These are phyloP conservation scores for Pectinophora gossypiella DNA, from an alignment of 1,140 invertebrate species.

Conservation along the genomic window DNA sequence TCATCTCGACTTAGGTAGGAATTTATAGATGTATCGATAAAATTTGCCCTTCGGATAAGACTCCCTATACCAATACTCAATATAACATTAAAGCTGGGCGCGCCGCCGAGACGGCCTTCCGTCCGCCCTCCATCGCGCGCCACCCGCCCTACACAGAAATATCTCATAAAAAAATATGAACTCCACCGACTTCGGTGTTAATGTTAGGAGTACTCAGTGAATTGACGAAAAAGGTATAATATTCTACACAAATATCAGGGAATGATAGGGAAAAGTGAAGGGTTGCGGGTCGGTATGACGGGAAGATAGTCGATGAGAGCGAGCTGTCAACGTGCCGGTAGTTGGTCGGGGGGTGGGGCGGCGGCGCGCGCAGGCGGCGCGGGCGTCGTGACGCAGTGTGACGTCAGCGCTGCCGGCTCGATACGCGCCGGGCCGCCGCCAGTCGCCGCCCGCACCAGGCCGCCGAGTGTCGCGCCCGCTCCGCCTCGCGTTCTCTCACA, in stretches of 20 bases:
- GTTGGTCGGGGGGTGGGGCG: conserved; percentile 50
- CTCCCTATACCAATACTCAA: conserved; percentile 20
- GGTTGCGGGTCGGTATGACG: conserved; percentile 7
- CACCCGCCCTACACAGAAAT: conserved; percentile 24
- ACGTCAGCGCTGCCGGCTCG: conserved; percentile 70
- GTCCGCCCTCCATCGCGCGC: conserved; percentile 19
- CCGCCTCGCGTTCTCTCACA: conserved; percentile 63
- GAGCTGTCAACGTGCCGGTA: conserved; percentile 53
- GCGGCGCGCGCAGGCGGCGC: conserved; percentile 44
- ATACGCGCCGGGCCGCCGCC: conserved; percentile 58
- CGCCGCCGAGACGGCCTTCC: conserved; percentile 20
- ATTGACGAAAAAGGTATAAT: too few species aligned
- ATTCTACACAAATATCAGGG: too few species aligned
- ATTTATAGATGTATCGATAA: conserved; percentile 7
- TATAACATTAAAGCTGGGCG: conserved; percentile 26
- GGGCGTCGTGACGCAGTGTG: conserved; percentile 76
- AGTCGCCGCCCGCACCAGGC: conserved; percentile 72
- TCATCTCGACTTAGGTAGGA: too few species aligned
- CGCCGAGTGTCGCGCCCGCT: conserved; percentile 65
- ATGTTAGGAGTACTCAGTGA: too few species aligned
- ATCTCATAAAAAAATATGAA: conserved; percentile 31
- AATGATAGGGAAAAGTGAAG: too few species aligned
- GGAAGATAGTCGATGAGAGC: conserved; percentile 36
- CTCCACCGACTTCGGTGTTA: too few species aligned
- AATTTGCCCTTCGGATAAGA: conserved; percentile 19